Conservation (phyloP, 2,113 vertebrate species). For the Callorhinus ursinus region DNA sequence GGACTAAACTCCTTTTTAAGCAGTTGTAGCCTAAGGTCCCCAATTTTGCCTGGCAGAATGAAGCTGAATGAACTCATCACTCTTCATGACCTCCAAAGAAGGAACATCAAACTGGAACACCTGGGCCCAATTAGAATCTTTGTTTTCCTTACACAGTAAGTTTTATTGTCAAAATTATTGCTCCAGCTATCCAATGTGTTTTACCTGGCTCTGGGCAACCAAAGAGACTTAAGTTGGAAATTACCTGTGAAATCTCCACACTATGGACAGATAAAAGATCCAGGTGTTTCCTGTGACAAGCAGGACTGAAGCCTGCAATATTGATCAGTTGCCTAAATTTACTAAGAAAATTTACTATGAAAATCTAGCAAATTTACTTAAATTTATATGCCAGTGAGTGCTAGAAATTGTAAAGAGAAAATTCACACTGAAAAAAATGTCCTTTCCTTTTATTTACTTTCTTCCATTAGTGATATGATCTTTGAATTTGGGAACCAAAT, state of each 20-base stretch:
- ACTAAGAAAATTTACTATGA: constrained; percentile 46
- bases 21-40: not conserved
- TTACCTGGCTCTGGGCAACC: constrained; percentile 18
- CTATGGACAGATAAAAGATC: not conserved
- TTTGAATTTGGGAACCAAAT: constrained; percentile 47
- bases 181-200: not conserved
- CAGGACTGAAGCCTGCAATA: not conserved
- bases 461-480: not conserved
- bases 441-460: constrained; percentile 19
- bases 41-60: not conserved
- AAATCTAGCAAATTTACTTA: not conserved
- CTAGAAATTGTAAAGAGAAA: not conserved
- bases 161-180: constrained; percentile 46
- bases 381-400: not conserved
- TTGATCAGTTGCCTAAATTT: constrained; percentile 7
- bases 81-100: not conserved
- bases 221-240: not conserved
- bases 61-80: not conserved
- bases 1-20: not conserved
- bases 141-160: not conserved
- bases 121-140: not conserved
- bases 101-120: not conserved
- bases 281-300: not conserved
- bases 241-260: constrained; percentile 13
- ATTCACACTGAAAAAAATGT: not conserved